Evolutionary conservation across 2,113 vertebrate species (phyloP).

Genomic region (Aphelocoma coerulescens): DNA sequence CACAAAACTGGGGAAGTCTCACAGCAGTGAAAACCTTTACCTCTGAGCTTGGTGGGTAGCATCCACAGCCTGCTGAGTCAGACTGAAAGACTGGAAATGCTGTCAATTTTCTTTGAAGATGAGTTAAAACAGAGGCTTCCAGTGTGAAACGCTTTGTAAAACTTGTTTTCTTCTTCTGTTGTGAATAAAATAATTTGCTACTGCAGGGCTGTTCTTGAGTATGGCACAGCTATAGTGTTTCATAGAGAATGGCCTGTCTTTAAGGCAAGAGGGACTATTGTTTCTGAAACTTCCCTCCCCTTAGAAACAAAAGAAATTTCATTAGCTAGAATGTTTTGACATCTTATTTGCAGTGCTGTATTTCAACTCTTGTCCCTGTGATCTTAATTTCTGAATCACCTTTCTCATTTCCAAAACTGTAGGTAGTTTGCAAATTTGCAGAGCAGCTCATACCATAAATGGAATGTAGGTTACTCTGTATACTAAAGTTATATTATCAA

Average conservation of each 20-base stretch:
- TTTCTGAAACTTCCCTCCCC: neutral
- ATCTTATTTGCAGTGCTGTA: neutral
- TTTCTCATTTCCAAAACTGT: neutral
- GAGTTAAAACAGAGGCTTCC: neutral
- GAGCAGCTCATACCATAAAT: neutral
- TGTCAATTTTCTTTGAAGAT: neutral
- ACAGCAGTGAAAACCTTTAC: neutral
- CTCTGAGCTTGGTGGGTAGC: neutral
- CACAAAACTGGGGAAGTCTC: neutral
- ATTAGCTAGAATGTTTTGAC: neutral
- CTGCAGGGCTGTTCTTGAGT: neutral
- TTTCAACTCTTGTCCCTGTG: neutral
- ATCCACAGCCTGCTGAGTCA: neutral
- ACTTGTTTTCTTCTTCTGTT: neutral
- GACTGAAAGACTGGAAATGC: neutral
- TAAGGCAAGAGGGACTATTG: neutral
- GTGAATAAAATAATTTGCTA: slow-evolving; percentile 8
- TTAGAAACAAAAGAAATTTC: neutral
- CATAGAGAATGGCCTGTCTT: neutral
- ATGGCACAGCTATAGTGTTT: neutral
- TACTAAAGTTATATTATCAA: neutral
- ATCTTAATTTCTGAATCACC: neutral
- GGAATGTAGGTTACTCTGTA: neutral
- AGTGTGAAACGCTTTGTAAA: neutral
- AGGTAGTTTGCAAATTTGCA: neutral